Percentiles rank a stretch among this genome's conserved stretches.
Conservation (phyloP, 1,140 invertebrate species). For the Pseudachorutes palmiensis region DNA sequence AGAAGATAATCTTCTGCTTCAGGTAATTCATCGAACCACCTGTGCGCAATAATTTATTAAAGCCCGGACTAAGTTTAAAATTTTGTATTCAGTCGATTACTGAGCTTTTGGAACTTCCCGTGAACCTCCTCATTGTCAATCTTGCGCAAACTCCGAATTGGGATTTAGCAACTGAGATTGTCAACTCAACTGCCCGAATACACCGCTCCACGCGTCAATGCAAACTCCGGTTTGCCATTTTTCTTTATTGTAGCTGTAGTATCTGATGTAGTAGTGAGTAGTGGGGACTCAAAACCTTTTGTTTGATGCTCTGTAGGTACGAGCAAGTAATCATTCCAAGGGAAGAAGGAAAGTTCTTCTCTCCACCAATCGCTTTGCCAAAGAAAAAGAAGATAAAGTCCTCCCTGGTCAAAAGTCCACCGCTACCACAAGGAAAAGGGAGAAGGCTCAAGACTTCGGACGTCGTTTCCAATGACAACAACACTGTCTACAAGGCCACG, state of each 20-base stretch:
- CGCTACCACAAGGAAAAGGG: slow-evolving; percentile 54
- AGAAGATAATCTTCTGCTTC: slow-evolving; percentile 77
- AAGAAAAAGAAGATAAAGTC: slow-evolving; percentile 40
- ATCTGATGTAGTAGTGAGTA: slow-evolving; percentile 12
- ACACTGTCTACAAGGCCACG: slow-evolving; percentile 61
- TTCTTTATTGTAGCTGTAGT: slow-evolving; percentile 10
- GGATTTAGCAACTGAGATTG: slow-evolving; percentile 87
- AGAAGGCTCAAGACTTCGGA: slow-evolving; percentile 70
- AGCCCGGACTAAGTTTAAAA: too few species aligned
- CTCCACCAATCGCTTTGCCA: slow-evolving; percentile 47
- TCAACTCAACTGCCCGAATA: slow-evolving; percentile 68
- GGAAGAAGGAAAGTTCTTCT: slow-evolving; percentile 77
- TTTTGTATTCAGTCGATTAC: slow-evolving; percentile 61
- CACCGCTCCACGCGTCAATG: slow-evolving; percentile 85
- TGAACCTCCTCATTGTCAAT: slow-evolving; percentile 66
- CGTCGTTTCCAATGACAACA: slow-evolving; percentile 72
- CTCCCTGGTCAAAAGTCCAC: slow-evolving; percentile 31
- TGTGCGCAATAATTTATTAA: too few species aligned
- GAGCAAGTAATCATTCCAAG: slow-evolving; percentile 70
- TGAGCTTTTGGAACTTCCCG: slow-evolving; percentile 67
- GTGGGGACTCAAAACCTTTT: neutral
- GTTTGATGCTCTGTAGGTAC: slow-evolving; percentile 45
- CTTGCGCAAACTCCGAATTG: slow-evolving; percentile 85
- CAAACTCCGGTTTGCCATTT: slow-evolving; percentile 53
- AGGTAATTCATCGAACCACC: too few species aligned